Conservation (phyloP, 37 sponge, comb jelly and placozoan genomes). For the Theonella swinhoei region DNA sequence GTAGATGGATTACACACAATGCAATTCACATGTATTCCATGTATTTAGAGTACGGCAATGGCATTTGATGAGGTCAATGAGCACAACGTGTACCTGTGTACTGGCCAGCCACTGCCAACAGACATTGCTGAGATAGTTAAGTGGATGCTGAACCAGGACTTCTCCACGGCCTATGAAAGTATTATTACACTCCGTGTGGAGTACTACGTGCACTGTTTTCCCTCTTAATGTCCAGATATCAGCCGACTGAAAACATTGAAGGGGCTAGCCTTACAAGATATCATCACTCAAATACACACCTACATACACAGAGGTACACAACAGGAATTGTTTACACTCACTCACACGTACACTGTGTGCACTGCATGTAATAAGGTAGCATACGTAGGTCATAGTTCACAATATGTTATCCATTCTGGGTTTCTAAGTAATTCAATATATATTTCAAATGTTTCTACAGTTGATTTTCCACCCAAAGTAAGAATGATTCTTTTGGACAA, state of each 20-base stretch:
- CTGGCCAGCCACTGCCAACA: slow-evolving; percentile 90
- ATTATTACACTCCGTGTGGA: not conserved
- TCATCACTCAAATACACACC: slow-evolving; percentile 84
- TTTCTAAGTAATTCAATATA: too few relatives aligned
- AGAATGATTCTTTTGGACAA: slow-evolving; percentile 83
- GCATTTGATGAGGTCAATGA: slow-evolving; percentile 83
- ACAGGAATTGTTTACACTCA: too few relatives aligned
- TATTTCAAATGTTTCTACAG: too few relatives aligned
- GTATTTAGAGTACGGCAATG: slow-evolving; percentile 90
- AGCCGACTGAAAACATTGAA: slow-evolving; percentile 82
- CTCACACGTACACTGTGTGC: too few relatives aligned
- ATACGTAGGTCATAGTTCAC: too few relatives aligned
- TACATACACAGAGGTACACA: slow-evolving; percentile 80
- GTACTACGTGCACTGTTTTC: not conserved
- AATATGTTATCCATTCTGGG: too few relatives aligned
- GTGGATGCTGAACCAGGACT: slow-evolving; percentile 95
- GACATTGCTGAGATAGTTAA: slow-evolving; percentile 92
- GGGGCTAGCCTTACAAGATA: slow-evolving; percentile 94
- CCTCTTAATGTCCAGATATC: slow-evolving; percentile 67
- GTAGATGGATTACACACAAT: too few relatives aligned
- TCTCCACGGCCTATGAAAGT: slow-evolving; percentile 79
- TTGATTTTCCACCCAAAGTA: slow-evolving; percentile 88
- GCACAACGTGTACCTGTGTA: slow-evolving; percentile 85
- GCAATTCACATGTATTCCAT: too few relatives aligned
- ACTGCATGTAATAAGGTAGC: too few relatives aligned